Base-by-base conservation (phyloP, 2,797 vertebrate genomes). In the Sebastes vulpes region DNA sequence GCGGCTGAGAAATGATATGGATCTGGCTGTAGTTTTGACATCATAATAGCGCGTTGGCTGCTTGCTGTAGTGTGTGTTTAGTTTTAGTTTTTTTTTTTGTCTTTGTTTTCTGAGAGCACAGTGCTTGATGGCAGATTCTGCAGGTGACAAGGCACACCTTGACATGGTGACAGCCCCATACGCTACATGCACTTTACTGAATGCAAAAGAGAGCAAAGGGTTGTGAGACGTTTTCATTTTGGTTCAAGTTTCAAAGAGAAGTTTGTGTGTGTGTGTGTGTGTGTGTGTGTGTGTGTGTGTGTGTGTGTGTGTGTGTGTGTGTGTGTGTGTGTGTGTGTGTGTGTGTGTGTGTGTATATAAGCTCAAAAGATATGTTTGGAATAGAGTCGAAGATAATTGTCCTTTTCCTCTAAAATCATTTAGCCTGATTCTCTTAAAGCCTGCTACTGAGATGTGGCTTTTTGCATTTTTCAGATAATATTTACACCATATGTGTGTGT, bases 211-310 rank as follows among this genome's bases (percentile, higher is more conserved):
- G 91, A 94, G 85, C 83, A 92, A 92, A 94, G 89, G 90, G 92
- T 92, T 87, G 81, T 85, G 91, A 91, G 88, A 95, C 87, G 46
- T 90, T 82, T 93, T 91, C 78, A 56, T 95, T 95, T 96, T 95
- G 92, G 94, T 95, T 95, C 94, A 96, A 95, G 94, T 95, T 95
- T 95, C 90, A 94, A 94, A 95, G 92, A 94, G 92, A 92, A 86
- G 92, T 93, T 89, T 89, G 85, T 79, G 83, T 78, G 60, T 69
- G 73, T 81, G 59, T 69, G 12, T 48, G 69, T 71, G 65, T 52
- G 67, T 65, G 65, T 78, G 73, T 69, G 71, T 70, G 87, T 72
- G 21, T 48, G 68, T 71, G 65, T 52, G 67, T 65, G 65, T 78
- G 73, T 75, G 77, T 71, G 56, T 79, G 69, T 68, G 71, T 69